phyloP scores from a whole-genome alignment of 2,888 invertebrate genomes.

The Drosophila meridiana region DNA sequence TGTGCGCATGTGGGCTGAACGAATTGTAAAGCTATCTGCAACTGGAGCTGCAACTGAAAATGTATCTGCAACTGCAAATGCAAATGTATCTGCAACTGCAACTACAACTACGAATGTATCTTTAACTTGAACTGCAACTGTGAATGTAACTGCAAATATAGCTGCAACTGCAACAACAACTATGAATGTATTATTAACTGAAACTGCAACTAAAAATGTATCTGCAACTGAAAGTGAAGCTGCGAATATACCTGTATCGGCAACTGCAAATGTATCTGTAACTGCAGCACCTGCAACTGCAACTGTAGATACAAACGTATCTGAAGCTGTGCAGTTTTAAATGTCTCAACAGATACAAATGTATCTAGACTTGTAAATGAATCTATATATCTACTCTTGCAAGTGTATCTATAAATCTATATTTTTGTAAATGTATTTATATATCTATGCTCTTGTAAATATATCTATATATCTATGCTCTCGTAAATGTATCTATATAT shows the following conservation, averaged over 20 bases:
- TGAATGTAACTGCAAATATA: slow-evolving; percentile 40
- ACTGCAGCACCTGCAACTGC: slow-evolving; percentile 6
- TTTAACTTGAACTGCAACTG: slow-evolving; percentile 7
- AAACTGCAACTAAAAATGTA: slow-evolving; percentile 37
- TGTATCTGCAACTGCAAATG: slow-evolving; percentile 47
- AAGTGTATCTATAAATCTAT: not conserved
- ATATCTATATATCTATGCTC: not conserved
- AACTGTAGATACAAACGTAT: slow-evolving; percentile 32
- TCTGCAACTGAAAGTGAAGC: slow-evolving; percentile 34
- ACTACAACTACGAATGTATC: slow-evolving; percentile 1
- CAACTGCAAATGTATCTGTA: slow-evolving; percentile 1
- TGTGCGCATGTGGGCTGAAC: slow-evolving; percentile 64
- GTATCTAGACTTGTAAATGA: not conserved
- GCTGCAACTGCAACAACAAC: slow-evolving; percentile 28
- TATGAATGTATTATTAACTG: too few species aligned
- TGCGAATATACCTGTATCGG: slow-evolving; percentile 5
- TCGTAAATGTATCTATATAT: not conserved
- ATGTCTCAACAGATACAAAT: not conserved
- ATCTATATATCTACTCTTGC: not conserved
- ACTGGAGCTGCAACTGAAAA: slow-evolving; percentile 40
- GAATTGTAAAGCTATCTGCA: slow-evolving; percentile 56
- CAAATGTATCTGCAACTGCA: slow-evolving; percentile 7
- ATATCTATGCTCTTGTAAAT: not conserved
- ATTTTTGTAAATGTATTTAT: not conserved
- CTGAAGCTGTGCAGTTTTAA: not conserved